phyloP scores from a whole-genome alignment of 2,797 vertebrate genomes.

The Hypotaenidia philippensis region DNA sequence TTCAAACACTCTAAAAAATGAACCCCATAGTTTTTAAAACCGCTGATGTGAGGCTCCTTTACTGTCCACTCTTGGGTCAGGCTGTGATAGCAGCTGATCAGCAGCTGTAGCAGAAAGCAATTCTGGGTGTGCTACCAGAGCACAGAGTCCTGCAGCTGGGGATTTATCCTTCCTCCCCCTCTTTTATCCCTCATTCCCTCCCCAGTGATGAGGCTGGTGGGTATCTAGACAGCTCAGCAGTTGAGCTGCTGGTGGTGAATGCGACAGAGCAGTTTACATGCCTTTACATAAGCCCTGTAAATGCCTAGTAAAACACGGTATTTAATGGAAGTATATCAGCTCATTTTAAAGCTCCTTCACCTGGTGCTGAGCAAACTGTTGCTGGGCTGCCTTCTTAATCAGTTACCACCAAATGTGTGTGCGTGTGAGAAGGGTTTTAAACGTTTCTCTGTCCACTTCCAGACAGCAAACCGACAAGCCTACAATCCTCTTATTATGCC shows the following conservation, averaged over 20 bases:
- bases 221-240: constrained; percentile 17
- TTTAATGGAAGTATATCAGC: constrained; percentile 48
- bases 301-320: constrained; percentile 53
- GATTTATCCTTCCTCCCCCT: not conserved
- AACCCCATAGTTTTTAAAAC: constrained; percentile 11
- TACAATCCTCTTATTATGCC: constrained; percentile 50
- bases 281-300: constrained; percentile 44
- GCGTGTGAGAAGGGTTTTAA: constrained; percentile 56
- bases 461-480: constrained; percentile 20
- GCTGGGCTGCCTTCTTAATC: constrained; percentile 52
- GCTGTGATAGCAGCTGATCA: not conserved
- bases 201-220: not conserved
- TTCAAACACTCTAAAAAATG: not conserved
- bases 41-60: not conserved
- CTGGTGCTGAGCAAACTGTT: constrained; percentile 32
- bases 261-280: constrained; percentile 27
- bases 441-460: constrained; percentile 44
- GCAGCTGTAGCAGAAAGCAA: not conserved
- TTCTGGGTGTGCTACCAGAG: not conserved
- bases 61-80: not conserved
- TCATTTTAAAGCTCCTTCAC: constrained; percentile 60
- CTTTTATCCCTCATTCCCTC: not conserved
- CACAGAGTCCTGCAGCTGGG: not conserved
- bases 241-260: constrained; percentile 1
- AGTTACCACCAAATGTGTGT: constrained; percentile 41